Evolutionary conservation across 2,797 vertebrate species (phyloP), one percentile per base, ranked within the genome.

Genomic region (Spinus olivaceus): DNA sequence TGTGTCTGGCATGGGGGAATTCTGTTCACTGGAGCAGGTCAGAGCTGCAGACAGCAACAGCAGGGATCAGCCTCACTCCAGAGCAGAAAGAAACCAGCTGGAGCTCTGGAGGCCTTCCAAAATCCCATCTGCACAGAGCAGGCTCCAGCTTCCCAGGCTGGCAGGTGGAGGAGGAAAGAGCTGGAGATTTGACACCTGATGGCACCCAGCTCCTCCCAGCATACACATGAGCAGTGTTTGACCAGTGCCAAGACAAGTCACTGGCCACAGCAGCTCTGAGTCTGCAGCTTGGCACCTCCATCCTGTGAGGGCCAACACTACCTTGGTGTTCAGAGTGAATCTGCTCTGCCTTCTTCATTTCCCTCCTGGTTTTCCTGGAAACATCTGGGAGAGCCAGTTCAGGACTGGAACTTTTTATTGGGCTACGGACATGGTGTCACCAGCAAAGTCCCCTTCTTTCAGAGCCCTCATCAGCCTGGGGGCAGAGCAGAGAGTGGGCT

Each of bases 21-120:
- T 81, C 4, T 64, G 33, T 47, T 88, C 66, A 24, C 63, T 6
- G 3, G 24, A 47, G 69, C 33, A 54, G 79, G 50, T 92, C 87
- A 71, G 83, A 92, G 73, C 66, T 1, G 2, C 69, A 91, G 94
- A 77, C 18, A 2, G 74, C 82, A 57, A 61, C 4, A 8, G 42
- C 41, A 5, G 42, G 32, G 50, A 74, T 44, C 86, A 73, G 71
- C 28, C 50, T 65, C 79, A 14, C 37, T 92, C 15, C 76, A 74
- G 2, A 83, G 89, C 76, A 89, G 92, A 91, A 77, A 67, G n/a
- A 67, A 85, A 67, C 21, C 91, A 86, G 77, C 86, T 92, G 88
- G 64, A 77, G 64, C 22, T 69, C 76, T 50, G 87, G 88, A 90
- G 57, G 3, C 20, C 20, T 81, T 74, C 87, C 69, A 73, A 77